Percentiles rank a stretch among this genome's conserved stretches.
phyloP scores from a whole-genome alignment of 1,140 invertebrate genomes.

The Mya arenaria region DNA sequence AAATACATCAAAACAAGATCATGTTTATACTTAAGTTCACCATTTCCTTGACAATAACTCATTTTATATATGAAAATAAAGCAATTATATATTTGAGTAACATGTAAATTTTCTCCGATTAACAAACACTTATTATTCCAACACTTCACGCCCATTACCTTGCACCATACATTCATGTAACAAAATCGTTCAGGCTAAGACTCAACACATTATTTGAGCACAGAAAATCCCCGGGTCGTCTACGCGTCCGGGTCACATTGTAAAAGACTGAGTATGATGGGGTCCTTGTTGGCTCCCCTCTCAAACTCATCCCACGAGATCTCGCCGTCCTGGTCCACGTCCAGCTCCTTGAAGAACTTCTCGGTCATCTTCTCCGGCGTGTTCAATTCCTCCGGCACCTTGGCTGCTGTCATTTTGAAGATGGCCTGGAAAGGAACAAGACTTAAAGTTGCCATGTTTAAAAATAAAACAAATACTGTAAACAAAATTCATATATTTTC shows the following conservation, averaged over 20 bases:
- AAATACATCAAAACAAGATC: too few relatives aligned
- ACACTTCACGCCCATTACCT: too few relatives aligned
- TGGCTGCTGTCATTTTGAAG: conserved; percentile 21
- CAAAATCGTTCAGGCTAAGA: too few relatives aligned
- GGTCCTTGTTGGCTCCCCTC: neutral
- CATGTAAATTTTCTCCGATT: too few relatives aligned
- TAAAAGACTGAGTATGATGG: conserved; percentile 11
- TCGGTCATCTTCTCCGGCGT: conserved; percentile 5
- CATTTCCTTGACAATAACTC: too few relatives aligned
- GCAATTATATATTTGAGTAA: too few relatives aligned
- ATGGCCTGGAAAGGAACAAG: conserved; percentile 26
- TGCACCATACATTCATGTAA: too few relatives aligned
- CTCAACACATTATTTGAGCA: too few relatives aligned
- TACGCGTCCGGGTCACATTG: conserved; percentile 40
- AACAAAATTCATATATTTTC: neutral
- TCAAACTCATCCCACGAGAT: conserved; percentile 26
- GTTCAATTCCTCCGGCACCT: neutral
- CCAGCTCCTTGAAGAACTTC: neutral
- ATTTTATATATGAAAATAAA: too few relatives aligned
- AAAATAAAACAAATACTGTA: neutral
- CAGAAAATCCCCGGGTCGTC: too few relatives aligned
- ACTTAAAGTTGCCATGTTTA: neutral
- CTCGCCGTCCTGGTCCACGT: neutral
- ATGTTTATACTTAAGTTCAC: too few relatives aligned
- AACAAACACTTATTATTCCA: too few relatives aligned